Conservation (phyloP, 1,140 invertebrate species). For the Stenopsyche tienmushanensis region DNA sequence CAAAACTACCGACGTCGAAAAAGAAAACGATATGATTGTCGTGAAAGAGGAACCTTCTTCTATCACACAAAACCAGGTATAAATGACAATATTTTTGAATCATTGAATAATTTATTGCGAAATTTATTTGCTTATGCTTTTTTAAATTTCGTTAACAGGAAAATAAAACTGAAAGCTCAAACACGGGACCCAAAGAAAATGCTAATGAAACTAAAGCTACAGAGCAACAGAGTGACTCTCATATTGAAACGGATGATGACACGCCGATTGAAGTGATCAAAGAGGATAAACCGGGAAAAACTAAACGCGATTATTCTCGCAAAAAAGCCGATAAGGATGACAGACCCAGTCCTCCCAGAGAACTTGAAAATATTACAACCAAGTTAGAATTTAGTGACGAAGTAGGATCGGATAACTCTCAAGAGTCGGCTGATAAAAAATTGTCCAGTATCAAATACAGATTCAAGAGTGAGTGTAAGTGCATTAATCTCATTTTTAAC, state of each 20-base stretch:
- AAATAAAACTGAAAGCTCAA: too few relatives aligned
- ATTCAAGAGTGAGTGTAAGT: constrained; percentile 36
- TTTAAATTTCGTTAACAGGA: neutral
- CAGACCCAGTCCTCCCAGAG: constrained; percentile 46
- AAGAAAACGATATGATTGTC: constrained; percentile 39
- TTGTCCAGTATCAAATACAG: constrained; percentile 37
- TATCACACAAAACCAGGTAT: constrained; percentile 14
- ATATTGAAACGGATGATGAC: constrained; percentile 61
- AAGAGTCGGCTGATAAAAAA: constrained; percentile 43
- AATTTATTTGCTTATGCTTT: neutral
- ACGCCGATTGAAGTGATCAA: constrained; percentile 59
- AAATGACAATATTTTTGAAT: too few relatives aligned
- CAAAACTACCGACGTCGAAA: constrained; percentile 33
- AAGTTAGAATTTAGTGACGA: constrained; percentile 47
- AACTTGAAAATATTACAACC: constrained; percentile 46
- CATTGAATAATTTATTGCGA: neutral
- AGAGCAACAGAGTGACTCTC: constrained; percentile 44
- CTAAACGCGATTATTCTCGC: constrained; percentile 47
- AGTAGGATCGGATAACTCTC: constrained; percentile 43
- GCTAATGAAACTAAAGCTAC: too few relatives aligned
- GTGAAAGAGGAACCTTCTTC: neutral
- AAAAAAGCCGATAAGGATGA: constrained; percentile 53
- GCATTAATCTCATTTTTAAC: neutral
- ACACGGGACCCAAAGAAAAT: neutral
- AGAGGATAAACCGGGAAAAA: constrained; percentile 51